These are phyloP conservation scores for Mylabris sibirica DNA, from an alignment of 2,888 invertebrate genomes.

Conservation along the genomic window DNA sequence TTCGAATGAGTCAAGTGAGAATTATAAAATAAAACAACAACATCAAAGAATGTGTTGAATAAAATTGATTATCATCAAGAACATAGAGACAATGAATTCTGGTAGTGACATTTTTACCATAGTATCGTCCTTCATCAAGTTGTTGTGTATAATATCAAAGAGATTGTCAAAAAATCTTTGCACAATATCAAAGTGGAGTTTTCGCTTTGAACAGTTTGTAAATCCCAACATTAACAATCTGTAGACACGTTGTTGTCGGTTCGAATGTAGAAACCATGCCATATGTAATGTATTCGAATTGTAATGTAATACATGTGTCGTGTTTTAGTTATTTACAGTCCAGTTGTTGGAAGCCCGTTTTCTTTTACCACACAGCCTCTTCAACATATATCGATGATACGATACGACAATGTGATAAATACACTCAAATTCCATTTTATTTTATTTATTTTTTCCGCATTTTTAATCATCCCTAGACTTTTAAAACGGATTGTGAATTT, in stretches of 20 bases:
- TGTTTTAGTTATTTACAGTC: constrained; percentile 46
- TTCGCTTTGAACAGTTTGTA: neutral
- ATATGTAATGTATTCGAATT: constrained; percentile 46
- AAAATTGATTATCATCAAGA: constrained; percentile 30
- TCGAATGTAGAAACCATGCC: constrained; percentile 38
- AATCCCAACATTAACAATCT: constrained; percentile 40
- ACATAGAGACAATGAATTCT: constrained; percentile 34
- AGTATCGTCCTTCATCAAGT: constrained; percentile 24
- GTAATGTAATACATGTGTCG: constrained; percentile 47
- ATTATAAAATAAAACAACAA: neutral
- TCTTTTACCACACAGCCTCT: neutral
- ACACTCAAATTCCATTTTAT: neutral
- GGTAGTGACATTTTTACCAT: constrained; percentile 17
- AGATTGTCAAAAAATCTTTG: neutral
- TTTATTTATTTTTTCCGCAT: neutral
- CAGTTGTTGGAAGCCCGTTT: constrained; percentile 37
- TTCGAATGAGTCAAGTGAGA: neutral
- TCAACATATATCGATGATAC: neutral
- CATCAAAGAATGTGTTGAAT: neutral
- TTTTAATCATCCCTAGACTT: neutral
- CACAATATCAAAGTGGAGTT: neutral
- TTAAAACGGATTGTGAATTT: neutral
- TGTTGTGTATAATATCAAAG: neutral
- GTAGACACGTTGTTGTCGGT: constrained; percentile 41
- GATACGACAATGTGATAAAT: neutral